phyloP scores from a whole-genome alignment of 2,113 vertebrate species.

The Coracopsis vasa region DNA sequence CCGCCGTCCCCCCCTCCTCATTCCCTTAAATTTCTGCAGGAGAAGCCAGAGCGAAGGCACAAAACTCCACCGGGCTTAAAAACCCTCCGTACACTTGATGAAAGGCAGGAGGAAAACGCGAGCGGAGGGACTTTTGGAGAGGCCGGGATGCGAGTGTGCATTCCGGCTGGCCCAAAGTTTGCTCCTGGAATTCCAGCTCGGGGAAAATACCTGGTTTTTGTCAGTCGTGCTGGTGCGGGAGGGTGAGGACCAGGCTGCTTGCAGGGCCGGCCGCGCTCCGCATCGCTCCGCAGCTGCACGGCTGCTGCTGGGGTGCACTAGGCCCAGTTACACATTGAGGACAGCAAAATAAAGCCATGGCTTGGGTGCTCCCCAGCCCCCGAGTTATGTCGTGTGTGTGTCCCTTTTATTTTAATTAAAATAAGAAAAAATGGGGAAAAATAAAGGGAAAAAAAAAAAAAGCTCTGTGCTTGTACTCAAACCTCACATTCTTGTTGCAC shows the following conservation, averaged over 20 bases:
- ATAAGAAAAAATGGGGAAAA: not conserved
- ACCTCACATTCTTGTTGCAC: conserved; percentile 26
- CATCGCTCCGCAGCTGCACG: not conserved
- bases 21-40: not conserved
- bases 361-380: not conserved
- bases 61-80: not conserved
- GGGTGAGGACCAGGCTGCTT: not conserved
- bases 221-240: not conserved
- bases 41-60: not conserved
- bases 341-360: conserved; percentile 24
- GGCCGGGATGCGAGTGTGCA: not conserved
- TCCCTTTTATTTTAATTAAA: not conserved
- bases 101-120: not conserved
- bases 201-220: not conserved
- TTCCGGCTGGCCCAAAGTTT: conserved; percentile 19
- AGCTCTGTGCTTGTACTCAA: conserved; percentile 8
- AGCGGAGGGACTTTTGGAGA: not conserved
- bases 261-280: not conserved
- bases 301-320: not conserved
- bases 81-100: not conserved
- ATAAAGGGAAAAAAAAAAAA: not conserved
- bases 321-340: conserved; percentile 37
- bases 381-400: not conserved
- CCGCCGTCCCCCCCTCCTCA: not conserved
- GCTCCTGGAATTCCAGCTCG: not conserved